Evolutionary conservation across 2,888 invertebrate species (phyloP).

Genomic region (Campopleginae sp.): DNA sequence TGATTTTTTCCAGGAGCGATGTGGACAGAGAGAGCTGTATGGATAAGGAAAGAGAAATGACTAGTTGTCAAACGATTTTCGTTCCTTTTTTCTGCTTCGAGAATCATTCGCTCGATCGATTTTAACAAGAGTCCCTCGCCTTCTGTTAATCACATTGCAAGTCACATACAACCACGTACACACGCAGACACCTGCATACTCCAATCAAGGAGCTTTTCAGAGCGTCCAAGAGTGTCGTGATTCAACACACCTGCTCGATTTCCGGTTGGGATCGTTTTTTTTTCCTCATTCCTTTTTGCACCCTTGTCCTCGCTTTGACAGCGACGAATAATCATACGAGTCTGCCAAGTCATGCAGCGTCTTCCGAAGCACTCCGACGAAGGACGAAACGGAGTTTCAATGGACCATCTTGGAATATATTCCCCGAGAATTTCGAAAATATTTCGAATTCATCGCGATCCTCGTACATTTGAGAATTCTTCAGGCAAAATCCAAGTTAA

Average conservation of each 20-base stretch:
- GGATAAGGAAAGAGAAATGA: not conserved
- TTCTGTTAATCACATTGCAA: conserved; percentile 22
- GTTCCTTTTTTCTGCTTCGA: conserved; percentile 26
- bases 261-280: conserved; percentile 22
- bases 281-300: not conserved
- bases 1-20: conserved; percentile 12
- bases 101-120: conserved; percentile 54
- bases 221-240: conserved; percentile 29
- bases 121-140: conserved; percentile 47
- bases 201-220: conserved; percentile 51
- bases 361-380: not conserved
- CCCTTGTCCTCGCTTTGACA: not conserved
- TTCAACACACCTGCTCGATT: conserved; percentile 49
- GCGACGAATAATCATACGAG: not conserved
- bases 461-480: too few relatives aligned
- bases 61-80: conserved; percentile 33
- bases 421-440: too few relatives aligned
- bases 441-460: too few relatives aligned
- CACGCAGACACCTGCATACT: not conserved
- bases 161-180: not conserved
- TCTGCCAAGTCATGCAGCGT: not conserved
- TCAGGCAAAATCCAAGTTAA: too few relatives aligned
- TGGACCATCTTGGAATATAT: not conserved
- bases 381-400: not conserved
- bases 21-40: not conserved